Evolutionary conservation across 2,888 invertebrate genomes (phyloP), one percentile per base, ranked within the genome.

Genomic region (Cephus sareptanus): DNA sequence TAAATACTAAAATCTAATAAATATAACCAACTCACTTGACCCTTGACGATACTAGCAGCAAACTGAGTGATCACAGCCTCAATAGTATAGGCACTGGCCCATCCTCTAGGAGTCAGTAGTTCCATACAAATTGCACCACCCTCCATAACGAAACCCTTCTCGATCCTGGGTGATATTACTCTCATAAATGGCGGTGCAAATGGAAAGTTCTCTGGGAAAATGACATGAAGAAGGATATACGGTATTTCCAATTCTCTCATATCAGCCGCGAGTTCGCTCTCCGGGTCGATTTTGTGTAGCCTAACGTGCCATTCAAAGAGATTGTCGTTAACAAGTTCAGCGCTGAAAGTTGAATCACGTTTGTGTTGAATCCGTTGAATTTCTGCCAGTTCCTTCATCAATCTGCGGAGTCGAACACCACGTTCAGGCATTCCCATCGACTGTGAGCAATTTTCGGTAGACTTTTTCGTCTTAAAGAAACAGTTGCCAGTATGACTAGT

Each of bases 111-210:
- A 31, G 97, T 97, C 79, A 97, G 92, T 80, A 97, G 92, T 90
- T 97, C 97, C 97, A 97, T 97, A 89, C 97, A 97, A 88, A 97
- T 97, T 73, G 97, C 97, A 69, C 97, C 97, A 79, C 97, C 97
- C 92, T 97, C 97, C 97, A 97, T 97, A 34, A 97, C 97, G 89
- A 97, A 97, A 69, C 97, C 97, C 90, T 95, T 95, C 89, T 96
- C 96, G 92, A 96, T 95, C 90, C 95, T 93, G 12, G 96, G 96
- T 30, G 94, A 93, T 73, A 94, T 93, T 12, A 94, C 94, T 75
- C 94, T 91, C 93, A 94, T 94, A 91, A 97, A 97, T 71, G 97
- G 97, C 76, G 97, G 97, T 70, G 96, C 96, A 89, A 97, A 97
- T 71, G 97, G 97, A 88, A 97, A 97, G 90, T 97, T 97, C 88